phyloP scores from a whole-genome alignment of 2,888 invertebrate genomes.

The Parnassius orleans region DNA sequence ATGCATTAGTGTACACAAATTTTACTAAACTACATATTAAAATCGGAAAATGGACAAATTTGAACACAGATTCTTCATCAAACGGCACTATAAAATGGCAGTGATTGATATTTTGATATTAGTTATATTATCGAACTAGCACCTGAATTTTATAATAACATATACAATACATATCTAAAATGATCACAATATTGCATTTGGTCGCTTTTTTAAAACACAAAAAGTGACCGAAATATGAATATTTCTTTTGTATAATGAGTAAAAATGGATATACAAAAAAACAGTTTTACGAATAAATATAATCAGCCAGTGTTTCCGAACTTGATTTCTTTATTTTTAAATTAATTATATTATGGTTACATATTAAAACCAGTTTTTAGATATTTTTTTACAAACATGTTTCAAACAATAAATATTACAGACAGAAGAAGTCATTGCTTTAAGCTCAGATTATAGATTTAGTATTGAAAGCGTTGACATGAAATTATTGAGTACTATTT shows the following conservation, averaged over 20 bases:
- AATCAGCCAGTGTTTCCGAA: no score
- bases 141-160: not conserved
- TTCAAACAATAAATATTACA: no score
- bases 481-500: no score
- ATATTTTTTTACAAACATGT: no score
- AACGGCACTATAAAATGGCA: constrained; percentile 1
- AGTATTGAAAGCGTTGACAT: no score
- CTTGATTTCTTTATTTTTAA: no score
- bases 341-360: no score
- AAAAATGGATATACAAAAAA: not conserved
- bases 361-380: no score
- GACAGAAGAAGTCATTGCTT: no score
- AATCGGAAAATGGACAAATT: not conserved
- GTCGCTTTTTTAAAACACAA: constrained; percentile 4
- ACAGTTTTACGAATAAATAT: no score
- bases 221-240: constrained; percentile 2
- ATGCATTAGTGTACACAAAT: constrained; percentile 2
- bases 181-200: constrained; percentile 12
- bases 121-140: not conserved
- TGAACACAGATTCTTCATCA: not conserved
- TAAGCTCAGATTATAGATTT: no score
- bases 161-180: not conserved
- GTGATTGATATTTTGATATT: not conserved
- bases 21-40: not conserved
- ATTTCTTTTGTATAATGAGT: not conserved